phyloP scores from a whole-genome alignment of 2,888 invertebrate species.

The Eupeodes latifasciatus region DNA sequence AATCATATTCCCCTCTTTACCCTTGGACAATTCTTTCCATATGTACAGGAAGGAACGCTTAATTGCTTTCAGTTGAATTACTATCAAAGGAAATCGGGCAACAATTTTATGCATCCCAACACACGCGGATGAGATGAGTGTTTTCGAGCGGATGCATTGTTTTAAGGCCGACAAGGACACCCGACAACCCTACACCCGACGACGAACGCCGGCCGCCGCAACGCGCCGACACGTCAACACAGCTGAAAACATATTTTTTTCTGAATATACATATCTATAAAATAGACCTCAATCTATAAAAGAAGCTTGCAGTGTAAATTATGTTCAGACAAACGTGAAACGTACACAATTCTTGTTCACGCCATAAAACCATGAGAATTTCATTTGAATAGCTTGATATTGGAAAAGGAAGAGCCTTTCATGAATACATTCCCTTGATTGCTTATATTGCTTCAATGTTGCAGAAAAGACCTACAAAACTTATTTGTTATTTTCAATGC shows the following conservation, averaged over 20 bases:
- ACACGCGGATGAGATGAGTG: slow-evolving; percentile 72
- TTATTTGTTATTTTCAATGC: slow-evolving; percentile 27
- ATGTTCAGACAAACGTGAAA: slow-evolving; percentile 14
- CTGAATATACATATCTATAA: background rate
- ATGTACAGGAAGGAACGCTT: slow-evolving; percentile 22
- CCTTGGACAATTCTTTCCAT: background rate
- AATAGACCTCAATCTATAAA: slow-evolving; percentile 64
- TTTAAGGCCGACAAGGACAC: slow-evolving; percentile 64
- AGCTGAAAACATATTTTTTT: slow-evolving; percentile 62
- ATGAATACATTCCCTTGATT: slow-evolving; percentile 48
- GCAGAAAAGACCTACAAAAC: slow-evolving; percentile 29
- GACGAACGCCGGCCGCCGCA: no score
- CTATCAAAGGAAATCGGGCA: slow-evolving; percentile 73
- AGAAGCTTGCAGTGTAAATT: slow-evolving; percentile 64
- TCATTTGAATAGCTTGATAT: slow-evolving; percentile 64
- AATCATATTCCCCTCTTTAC: slow-evolving; percentile 21
- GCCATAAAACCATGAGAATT: slow-evolving; percentile 61
- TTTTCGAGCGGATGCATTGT: slow-evolving; percentile 71
- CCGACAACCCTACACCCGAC: no score
- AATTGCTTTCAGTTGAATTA: slow-evolving; percentile 75
- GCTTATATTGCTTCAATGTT: slow-evolving; percentile 50
- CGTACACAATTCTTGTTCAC: slow-evolving; percentile 61
- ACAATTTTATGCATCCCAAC: slow-evolving; percentile 72
- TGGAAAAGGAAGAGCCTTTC: slow-evolving; percentile 51
- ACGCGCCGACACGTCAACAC: slow-evolving; percentile 7